Evolutionary conservation across 1,140 invertebrate genomes (phyloP), one percentile per base, ranked within the genome.

Genomic region (Venustaconcha ellipsiformis): DNA sequence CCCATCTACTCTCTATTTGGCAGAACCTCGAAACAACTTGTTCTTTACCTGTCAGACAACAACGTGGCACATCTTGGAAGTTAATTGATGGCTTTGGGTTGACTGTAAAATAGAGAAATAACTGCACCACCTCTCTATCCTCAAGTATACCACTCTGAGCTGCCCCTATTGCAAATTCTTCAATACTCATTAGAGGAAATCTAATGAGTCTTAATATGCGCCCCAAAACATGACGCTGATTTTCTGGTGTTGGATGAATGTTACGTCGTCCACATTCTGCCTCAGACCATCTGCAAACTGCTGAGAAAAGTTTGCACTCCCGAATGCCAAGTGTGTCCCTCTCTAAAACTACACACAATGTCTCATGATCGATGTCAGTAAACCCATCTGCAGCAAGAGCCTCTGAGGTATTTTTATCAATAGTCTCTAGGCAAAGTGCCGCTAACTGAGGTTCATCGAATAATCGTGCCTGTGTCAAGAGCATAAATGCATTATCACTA

Each of bases 111-210:
- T 96, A 94, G 5, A 96, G 92, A 87, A 96, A 96, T 15, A 96
- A 86, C 74, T 94, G 93, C 6, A 96, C 94, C 14, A 94, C 91
- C 88, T 96, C 94, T 77, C 93, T 87, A 83, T 96, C 94, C 71
- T 93, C 94, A 1, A 97, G 89, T 23, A 97, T 89, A 18, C 94
- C 93, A 82, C 86, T 85, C 76, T 91, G 89, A 23, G 95, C 95
- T 14, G 95, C 93, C 12, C 94, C 94, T 83, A 93, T 92, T 0
- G 95, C 95, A 90, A 97, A 97, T 88, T 97, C 95, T 86, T 96
- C 94, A 3, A 95, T 93, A 1, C 93, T 94, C 95, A 97, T 97
- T 6, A 96, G 89, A 6, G 96, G 95, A 88, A 96, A 97, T 48
- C 96, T 90, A 76, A 97, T 94, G 1, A 95, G 91, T 58, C 92